phyloP scores from a whole-genome alignment of 92 coral and sea anemone species.

The Isaurus tuberculatus region DNA sequence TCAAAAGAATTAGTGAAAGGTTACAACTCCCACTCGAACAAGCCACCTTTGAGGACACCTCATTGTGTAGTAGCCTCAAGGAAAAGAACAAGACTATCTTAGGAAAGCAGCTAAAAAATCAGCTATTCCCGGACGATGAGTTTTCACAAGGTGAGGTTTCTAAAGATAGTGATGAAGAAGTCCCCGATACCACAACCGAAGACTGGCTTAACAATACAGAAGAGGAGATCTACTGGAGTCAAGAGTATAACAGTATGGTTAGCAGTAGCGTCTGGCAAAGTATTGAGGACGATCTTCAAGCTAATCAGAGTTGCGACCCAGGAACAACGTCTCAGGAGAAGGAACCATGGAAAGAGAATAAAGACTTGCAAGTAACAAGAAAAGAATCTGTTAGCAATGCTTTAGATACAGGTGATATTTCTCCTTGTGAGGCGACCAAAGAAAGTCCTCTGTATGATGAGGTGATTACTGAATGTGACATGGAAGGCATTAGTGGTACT shows the following conservation, averaged over 20 bases:
- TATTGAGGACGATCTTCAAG: slow-evolving; percentile 31
- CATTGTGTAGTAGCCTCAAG: neutral
- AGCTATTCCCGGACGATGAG: slow-evolving; percentile 14
- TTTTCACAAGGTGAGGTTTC: neutral
- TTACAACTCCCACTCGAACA: neutral
- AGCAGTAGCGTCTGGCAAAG: slow-evolving; percentile 39
- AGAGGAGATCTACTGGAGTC: slow-evolving; percentile 38
- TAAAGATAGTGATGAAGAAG: slow-evolving; percentile 8
- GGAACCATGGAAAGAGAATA: neutral
- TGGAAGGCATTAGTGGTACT: slow-evolving; percentile 1
- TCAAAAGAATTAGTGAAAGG: neutral
- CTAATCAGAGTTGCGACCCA: neutral
- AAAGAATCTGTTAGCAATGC: neutral
- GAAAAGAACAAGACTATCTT: neutral
- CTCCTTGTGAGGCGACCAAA: slow-evolving; percentile 3
- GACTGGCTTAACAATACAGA: slow-evolving; percentile 34
- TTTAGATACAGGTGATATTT: neutral
- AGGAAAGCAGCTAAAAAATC: slow-evolving; percentile 8
- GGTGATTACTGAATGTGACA: slow-evolving; percentile 15
- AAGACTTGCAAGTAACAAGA: neutral
- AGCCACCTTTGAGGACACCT: slow-evolving; percentile 12
- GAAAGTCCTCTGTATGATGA: slow-evolving; percentile 38
- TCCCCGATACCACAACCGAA: neutral
- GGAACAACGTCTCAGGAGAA: neutral
- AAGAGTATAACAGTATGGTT: neutral